Evolutionary conservation across 2,888 invertebrate species (phyloP), one percentile per base, ranked within the genome.

Genomic region (Polyommatus iphigenia): DNA sequence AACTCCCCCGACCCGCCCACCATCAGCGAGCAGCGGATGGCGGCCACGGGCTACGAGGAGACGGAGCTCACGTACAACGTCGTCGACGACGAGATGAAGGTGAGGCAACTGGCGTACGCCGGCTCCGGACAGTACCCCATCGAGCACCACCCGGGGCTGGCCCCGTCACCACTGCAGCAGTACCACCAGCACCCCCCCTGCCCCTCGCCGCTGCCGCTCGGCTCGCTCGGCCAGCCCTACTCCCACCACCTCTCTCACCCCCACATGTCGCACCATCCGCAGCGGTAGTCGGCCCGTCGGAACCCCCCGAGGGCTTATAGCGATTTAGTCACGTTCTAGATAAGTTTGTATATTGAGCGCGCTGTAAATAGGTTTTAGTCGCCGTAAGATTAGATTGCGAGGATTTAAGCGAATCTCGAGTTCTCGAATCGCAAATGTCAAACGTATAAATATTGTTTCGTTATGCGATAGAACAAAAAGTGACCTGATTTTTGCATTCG

Each of bases 31-130:
- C 99, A 99, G 93, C 96, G 99, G 85, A 99, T 99, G 99, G 98
- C 98, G 80, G 99, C 99, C 81, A 99, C 99, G 79, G 99, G 99
- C 85, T 99, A 98, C 95, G 99, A 99, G 95, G 99, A 99, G 94
- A 99, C 99, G 82, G 99, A 99, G 95, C 96, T 99, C 87, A 98
- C 98, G 87, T 99, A 99, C 96, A 98, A 98, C 95, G 97, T 98
- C 93, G 97, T 97, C 93, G 98, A 98, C 95, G 98, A 98, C 95
- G 97, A 98, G 93, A 97, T 97, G 96, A 98, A 98, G 98, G 98
- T 98, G 97, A 98, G 98, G 95, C 98, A 98, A 96, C 96, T 98
- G 96, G 97, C 97, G 95, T 98, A 98, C 95, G 95, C 95, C 85
- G 95, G 95, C 84, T 96, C 96, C 90, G 96, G 96, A 94, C 96